Conservation (phyloP, 2,113 vertebrate species). For the Thermophis baileyi region DNA sequence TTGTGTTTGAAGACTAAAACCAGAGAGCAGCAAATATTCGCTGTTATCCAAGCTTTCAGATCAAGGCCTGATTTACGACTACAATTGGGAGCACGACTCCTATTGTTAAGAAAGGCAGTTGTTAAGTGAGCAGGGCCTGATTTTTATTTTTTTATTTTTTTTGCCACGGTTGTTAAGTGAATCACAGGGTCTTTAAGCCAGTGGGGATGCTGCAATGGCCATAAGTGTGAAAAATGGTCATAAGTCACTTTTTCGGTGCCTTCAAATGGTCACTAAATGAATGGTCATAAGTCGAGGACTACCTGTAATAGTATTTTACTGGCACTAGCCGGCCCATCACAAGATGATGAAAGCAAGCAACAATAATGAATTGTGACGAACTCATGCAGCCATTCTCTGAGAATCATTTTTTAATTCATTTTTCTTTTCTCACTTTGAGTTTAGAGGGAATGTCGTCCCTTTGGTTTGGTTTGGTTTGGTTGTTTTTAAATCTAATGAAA, state of each 20-base stretch:
- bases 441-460: background rate
- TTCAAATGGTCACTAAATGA: no score
- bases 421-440: background rate
- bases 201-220: no score
- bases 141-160: background rate
- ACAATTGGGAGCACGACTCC: background rate
- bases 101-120: background rate
- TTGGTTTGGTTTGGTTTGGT: background rate
- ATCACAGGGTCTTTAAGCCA: background rate
- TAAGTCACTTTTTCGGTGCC: no score
- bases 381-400: background rate
- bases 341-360: background rate
- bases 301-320: background rate
- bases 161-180: background rate
- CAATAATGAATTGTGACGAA: background rate
- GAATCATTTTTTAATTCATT: background rate
- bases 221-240: no score
- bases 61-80: no score
- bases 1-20: background rate
- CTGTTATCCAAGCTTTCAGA: constrained; percentile 1
- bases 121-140: background rate
- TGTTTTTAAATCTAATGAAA: background rate
- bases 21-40: background rate
- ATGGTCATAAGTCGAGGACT: no score
- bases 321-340: background rate